Evolutionary conservation across 2,888 invertebrate species (phyloP).

Genomic region (Drosophila quinaria): DNA sequence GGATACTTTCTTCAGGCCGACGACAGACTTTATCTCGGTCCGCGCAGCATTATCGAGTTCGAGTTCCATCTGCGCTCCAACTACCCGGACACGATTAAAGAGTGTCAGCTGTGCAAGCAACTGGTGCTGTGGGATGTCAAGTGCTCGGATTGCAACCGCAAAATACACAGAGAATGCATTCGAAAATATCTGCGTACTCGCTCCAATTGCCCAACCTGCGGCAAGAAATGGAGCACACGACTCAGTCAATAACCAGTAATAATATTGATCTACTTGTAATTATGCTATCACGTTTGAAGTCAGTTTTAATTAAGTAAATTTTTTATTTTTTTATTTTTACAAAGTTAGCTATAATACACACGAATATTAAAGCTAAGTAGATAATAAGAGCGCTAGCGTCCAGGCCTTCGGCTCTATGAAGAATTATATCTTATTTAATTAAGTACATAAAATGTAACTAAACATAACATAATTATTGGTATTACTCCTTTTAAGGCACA

Average conservation of each 20-base stretch:
- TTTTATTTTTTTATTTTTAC: too few species aligned
- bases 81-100: conserved; percentile 53
- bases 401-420: too few species aligned
- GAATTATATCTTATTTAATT: too few species aligned
- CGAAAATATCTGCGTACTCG: conserved; percentile 62
- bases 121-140: conserved; percentile 67
- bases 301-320: too few species aligned
- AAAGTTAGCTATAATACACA: too few species aligned
- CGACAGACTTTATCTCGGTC: conserved; percentile 58
- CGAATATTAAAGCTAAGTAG: too few species aligned
- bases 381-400: too few species aligned
- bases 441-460: neutral
- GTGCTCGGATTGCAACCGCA: conserved; percentile 50
- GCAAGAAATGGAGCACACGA: conserved; percentile 53
- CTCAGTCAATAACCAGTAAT: conserved; percentile 33
- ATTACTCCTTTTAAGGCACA: neutral
- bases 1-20: conserved; percentile 56
- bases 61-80: conserved; percentile 61
- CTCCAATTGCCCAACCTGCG: conserved; percentile 62
- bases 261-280: neutral
- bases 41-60: conserved; percentile 64
- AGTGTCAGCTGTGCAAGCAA: conserved; percentile 57
- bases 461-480: neutral
- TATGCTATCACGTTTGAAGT: too few species aligned
- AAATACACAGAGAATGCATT: conserved; percentile 63